Evolutionary conservation across 2,113 vertebrate species (phyloP), one percentile per base, ranked within the genome.

Genomic region (Todiramphus saurophagus): DNA sequence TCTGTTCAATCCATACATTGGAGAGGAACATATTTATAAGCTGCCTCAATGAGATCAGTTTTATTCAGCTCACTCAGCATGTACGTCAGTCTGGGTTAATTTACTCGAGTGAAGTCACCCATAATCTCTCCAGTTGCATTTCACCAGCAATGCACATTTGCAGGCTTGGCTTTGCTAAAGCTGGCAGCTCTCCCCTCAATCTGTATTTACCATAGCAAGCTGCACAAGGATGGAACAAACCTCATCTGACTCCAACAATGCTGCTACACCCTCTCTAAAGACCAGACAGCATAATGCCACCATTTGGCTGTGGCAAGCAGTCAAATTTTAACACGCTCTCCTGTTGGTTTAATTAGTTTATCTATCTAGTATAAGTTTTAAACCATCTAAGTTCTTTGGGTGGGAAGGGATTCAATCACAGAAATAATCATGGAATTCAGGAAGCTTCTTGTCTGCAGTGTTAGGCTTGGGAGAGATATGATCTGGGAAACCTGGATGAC

Each of bases 1-100:
- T 88, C 59, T 89, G 63, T 83, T 93, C 58, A n/a, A 76, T 77
- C 78, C 68, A 93, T 72, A 82, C 50, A 46, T 30, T 62, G 44
- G 37, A 63, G n/a, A 58, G 7, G 10, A 68, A 62, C 7, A 48
- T 66, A 55, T 58, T 92, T 62, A 20, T 50, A 79, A 73, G 41
- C 75, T 74, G 16, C 30, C 62, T 95, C 77, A 89, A 21, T 89
- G 67, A 62, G n/a, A 48, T 53, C 15, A 2, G 13, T 73, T 96
- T 92, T 67, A 94, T 74, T 95, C 93, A 60, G 16, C 70, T 94
- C 80, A 63, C 46, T 94, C 16, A 3, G 67, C 60, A 46, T 1
- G 39, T 43, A 58, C 13, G 0, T 51, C 62, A 83, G n/a, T 15
- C 74, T 76, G 72, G 72, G 20, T 66, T 94, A 83, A 88, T 79